These are phyloP conservation scores for Machimus rusticus DNA, from an alignment of 2,888 invertebrate species.

Conservation along the genomic window DNA sequence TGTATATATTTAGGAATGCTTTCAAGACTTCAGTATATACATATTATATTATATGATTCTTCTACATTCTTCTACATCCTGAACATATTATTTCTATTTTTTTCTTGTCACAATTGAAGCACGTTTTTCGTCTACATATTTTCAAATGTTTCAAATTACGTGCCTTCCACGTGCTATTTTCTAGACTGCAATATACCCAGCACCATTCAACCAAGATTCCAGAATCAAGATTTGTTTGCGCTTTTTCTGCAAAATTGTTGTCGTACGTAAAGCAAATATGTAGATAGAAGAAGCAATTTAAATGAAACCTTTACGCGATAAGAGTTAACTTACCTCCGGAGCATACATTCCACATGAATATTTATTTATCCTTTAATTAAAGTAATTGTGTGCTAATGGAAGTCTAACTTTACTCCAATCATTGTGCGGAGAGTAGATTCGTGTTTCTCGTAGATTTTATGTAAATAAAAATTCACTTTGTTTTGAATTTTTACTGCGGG, in stretches of 20 bases:
- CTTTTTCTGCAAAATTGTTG: background rate
- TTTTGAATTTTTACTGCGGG: background rate
- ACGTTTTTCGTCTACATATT: background rate
- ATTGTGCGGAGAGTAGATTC: background rate
- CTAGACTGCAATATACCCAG: background rate
- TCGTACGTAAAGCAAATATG: background rate
- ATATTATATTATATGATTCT: too few relatives aligned
- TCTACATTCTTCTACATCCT: too few relatives aligned
- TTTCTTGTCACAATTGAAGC: background rate
- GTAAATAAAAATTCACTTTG: background rate
- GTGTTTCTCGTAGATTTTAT: background rate
- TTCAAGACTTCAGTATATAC: too few relatives aligned
- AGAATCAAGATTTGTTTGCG: background rate
- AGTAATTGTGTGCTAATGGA: background rate
- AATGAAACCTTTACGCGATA: background rate
- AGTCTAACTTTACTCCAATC: background rate
- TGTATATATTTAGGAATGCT: too few relatives aligned
- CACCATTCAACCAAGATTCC: background rate
- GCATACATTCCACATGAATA: background rate
- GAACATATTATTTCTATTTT: background rate
- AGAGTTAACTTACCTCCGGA: background rate
- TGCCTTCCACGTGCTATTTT: background rate
- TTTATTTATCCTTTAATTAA: background rate
- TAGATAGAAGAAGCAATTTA: background rate
- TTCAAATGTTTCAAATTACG: background rate